Percentiles rank a stretch among this genome's conserved stretches.
Conservation (phyloP, 2,797 vertebrate genomes). For the Neoniphon sammara region DNA sequence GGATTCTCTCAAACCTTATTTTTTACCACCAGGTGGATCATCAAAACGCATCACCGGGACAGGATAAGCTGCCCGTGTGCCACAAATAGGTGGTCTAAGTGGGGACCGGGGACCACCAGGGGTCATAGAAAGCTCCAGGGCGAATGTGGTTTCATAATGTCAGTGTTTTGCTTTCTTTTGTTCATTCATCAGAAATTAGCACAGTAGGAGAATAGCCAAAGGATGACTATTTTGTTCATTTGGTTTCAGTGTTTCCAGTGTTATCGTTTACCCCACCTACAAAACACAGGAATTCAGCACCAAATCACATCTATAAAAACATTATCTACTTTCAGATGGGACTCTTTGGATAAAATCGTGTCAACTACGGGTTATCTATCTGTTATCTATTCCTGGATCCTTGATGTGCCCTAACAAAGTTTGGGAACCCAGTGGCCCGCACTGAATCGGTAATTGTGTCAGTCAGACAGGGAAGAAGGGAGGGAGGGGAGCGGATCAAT, state of each 20-base stretch:
- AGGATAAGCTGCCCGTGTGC: background rate
- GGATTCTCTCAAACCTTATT: slow-evolving; percentile 24
- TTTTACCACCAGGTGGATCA: slow-evolving; percentile 51
- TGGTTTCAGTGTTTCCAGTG: too few species aligned
- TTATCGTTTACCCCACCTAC: too few species aligned
- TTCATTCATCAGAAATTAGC: too few species aligned
- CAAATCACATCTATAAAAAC: background rate
- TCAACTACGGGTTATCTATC: background rate
- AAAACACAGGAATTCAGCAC: background rate
- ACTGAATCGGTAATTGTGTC: background rate
- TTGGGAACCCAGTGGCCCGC: background rate
- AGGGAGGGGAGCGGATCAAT: background rate
- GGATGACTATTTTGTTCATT: too few species aligned
- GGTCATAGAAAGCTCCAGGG: too few species aligned
- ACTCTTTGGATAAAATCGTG: background rate
- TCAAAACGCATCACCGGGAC: background rate
- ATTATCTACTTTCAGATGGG: background rate
- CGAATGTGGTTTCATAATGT: too few species aligned
- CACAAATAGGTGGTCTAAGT: background rate
- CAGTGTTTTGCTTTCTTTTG: too few species aligned
- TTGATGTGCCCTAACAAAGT: background rate
- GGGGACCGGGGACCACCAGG: too few species aligned
- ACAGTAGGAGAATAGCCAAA: too few species aligned
- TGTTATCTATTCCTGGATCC: background rate
- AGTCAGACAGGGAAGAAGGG: background rate